Conservation (phyloP, 2,797 vertebrate genomes). For the Adrianichthys oophorus region DNA sequence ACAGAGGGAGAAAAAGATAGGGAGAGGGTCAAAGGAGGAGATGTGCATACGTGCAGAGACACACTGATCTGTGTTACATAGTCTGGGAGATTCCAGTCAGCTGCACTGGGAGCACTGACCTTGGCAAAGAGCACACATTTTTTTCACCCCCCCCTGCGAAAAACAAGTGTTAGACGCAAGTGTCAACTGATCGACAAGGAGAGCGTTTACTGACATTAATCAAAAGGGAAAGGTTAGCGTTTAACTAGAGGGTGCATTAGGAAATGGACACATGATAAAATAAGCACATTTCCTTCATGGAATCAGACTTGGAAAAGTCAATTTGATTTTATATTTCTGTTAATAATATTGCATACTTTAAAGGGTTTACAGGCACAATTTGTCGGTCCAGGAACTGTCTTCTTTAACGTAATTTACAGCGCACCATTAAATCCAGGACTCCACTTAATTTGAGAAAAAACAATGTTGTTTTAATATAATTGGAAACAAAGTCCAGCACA, state of each 20-base stretch:
- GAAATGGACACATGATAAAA: neutral
- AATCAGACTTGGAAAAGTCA: neutral
- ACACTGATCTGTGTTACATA: conserved; percentile 66
- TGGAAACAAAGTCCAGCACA: no score
- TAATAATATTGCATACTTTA: neutral
- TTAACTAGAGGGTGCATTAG: neutral
- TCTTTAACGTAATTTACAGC: neutral
- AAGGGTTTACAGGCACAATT: neutral
- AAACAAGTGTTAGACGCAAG: conserved; percentile 57
- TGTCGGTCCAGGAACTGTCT: neutral
- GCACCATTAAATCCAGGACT: no score
- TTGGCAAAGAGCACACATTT: conserved; percentile 66
- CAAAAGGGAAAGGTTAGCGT: conserved; percentile 6
- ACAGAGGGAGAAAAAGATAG: conserved; percentile 40
- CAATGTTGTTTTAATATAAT: no score
- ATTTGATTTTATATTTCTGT: neutral
- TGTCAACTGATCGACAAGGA: conserved; percentile 37
- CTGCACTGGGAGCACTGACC: conserved; percentile 71
- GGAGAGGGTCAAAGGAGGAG: conserved; percentile 34
- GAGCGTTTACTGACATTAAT: conserved; percentile 36
- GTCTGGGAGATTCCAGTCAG: conserved; percentile 73
- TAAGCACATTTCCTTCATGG: neutral
- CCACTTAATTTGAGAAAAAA: no score
- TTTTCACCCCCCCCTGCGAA: conserved; percentile 48
- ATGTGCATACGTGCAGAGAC: conserved; percentile 64